phyloP scores from a whole-genome alignment of 2,888 invertebrate species.

The Eupsilia transversa region DNA sequence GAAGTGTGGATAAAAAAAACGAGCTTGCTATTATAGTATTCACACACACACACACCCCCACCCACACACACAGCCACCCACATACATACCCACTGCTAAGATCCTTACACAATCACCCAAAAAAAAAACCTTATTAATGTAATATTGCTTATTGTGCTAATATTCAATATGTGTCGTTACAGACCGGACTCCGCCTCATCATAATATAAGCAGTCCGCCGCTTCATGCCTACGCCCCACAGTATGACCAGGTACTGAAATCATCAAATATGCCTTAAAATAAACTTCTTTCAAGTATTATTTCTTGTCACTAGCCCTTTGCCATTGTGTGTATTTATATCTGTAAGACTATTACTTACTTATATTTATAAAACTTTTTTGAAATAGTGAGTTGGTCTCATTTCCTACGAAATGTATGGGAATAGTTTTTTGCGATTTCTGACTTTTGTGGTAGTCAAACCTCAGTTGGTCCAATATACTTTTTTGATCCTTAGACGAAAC shows the following conservation, averaged over 20 bases:
- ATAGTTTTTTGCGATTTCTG: no score
- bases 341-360: no score
- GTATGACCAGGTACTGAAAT: conserved; percentile 61
- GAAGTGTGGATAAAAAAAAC: background rate
- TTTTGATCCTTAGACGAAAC: no score
- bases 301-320: no score
- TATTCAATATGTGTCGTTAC: conserved; percentile 46
- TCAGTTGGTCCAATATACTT: no score
- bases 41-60: background rate
- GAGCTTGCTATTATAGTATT: conserved; percentile 10
- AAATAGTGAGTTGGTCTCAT: no score
- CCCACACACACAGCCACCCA: background rate
- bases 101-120: background rate
- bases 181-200: conserved; percentile 78
- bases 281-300: background rate
- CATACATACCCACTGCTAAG: background rate
- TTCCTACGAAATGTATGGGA: no score
- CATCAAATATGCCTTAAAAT: background rate
- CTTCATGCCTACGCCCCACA: conserved; percentile 71
- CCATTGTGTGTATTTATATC: background rate
- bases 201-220: conserved; percentile 73
- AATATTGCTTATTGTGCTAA: conserved; percentile 48
- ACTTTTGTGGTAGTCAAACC: no score
- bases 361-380: no score
- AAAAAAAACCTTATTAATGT: background rate